Conservation (phyloP, 2,797 vertebrate species). For the Premnoplex brunnescens region DNA sequence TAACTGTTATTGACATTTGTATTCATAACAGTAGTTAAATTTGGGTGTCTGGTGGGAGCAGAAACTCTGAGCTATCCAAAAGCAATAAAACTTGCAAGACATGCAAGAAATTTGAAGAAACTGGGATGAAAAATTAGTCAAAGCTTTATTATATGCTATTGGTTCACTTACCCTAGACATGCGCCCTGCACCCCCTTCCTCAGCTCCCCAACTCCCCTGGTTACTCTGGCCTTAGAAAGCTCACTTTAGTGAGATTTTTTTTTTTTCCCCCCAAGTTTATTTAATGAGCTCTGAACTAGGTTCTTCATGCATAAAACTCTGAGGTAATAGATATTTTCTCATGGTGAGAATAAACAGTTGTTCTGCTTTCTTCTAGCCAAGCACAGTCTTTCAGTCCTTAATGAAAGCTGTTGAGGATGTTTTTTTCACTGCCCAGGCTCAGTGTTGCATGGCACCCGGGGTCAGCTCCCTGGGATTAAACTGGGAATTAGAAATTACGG, state of each 20-base stretch:
- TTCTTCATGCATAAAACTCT: not conserved
- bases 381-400: fast-evolving
- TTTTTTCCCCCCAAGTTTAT: not conserved
- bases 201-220: not conserved
- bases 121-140: not conserved
- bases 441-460: not conserved
- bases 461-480: not conserved
- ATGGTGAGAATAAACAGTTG: not conserved
- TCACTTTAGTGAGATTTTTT: not conserved
- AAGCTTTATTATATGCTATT: not conserved
- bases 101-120: not conserved
- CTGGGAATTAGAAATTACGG: not conserved
- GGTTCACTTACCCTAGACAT: not conserved
- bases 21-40: not conserved
- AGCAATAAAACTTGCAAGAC: not conserved
- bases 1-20: not conserved
- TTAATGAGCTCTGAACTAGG: not conserved
- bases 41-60: not conserved
- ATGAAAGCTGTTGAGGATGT: not conserved
- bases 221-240: not conserved
- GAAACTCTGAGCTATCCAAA: not conserved
- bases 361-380: not conserved
- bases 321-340: not conserved
- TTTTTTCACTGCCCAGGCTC: not conserved
- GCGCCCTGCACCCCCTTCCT: fast-evolving